Evolutionary conservation across 2,113 vertebrate genomes (phyloP).

Genomic region (Recurvirostra avosetta): DNA sequence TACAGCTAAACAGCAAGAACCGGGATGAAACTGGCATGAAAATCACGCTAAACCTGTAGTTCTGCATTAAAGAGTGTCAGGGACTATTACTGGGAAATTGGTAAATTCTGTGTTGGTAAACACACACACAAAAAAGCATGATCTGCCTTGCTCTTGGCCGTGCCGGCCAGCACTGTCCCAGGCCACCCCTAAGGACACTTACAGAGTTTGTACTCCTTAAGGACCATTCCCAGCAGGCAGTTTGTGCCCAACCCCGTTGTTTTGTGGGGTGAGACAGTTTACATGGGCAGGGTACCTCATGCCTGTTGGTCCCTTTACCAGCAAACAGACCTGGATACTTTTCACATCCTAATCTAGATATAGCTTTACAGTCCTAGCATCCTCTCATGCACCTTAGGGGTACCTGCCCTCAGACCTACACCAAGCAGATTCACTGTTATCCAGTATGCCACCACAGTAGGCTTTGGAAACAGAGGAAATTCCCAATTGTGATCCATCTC

Average conservation of each 20-base stretch:
- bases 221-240: background rate
- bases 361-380: background rate
- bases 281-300: background rate
- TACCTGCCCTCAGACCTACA: background rate
- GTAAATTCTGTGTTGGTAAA: background rate
- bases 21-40: background rate
- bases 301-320: background rate
- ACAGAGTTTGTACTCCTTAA: background rate
- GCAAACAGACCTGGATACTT: background rate
- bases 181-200: background rate
- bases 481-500: background rate
- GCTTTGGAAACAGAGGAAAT: background rate
- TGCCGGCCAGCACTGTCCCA: background rate
- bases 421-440: background rate
- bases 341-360: background rate
- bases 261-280: background rate
- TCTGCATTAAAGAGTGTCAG: background rate
- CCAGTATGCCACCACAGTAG: background rate
- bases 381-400: background rate
- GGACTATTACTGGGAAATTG: background rate
- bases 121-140: no score
- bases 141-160: background rate
- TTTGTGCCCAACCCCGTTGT: rapidly evolving
- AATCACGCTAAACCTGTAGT: background rate
- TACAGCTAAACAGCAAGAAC: background rate